Conservation (phyloP, 2,888 invertebrate genomes). For the Erannis defoliaria region DNA sequence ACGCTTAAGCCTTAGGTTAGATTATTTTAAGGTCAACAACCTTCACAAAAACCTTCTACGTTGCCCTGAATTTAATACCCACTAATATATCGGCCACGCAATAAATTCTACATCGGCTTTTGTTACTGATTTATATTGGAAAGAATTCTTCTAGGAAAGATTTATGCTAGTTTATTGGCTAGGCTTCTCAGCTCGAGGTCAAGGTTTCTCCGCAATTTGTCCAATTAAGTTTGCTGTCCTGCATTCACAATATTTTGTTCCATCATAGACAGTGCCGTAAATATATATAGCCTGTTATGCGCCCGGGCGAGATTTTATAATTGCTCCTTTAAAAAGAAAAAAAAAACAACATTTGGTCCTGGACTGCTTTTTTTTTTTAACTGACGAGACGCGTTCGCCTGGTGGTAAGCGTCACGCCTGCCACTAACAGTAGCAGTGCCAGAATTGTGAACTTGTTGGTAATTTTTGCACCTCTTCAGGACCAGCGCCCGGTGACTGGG, state of each 20-base stretch:
- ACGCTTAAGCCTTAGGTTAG: background rate
- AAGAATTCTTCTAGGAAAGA: constrained; percentile 21
- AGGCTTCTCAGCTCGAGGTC: background rate
- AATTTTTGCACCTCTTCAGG: too few relatives aligned
- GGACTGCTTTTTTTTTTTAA: too few relatives aligned
- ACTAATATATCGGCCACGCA: constrained; percentile 6
- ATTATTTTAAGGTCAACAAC: background rate
- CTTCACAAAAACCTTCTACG: background rate
- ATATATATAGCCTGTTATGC: too few relatives aligned
- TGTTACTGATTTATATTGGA: constrained; percentile 20
- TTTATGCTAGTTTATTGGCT: constrained; percentile 11
- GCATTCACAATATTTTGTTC: background rate
- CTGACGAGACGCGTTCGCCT: too few relatives aligned
- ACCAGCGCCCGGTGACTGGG: too few relatives aligned
- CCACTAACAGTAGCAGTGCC: too few relatives aligned
- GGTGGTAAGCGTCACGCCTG: too few relatives aligned
- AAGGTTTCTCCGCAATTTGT: constrained; percentile 2
- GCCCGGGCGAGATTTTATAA: too few relatives aligned
- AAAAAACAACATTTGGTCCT: too few relatives aligned
- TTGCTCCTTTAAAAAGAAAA: too few relatives aligned
- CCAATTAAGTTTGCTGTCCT: constrained; percentile 6
- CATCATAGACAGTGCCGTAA: too few relatives aligned
- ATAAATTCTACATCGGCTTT: constrained; percentile 20
- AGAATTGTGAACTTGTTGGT: too few relatives aligned
- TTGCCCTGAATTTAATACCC: background rate